Evolutionary conservation across 2,797 vertebrate genomes (phyloP).

Genomic region (Propithecus deckenii): DNA sequence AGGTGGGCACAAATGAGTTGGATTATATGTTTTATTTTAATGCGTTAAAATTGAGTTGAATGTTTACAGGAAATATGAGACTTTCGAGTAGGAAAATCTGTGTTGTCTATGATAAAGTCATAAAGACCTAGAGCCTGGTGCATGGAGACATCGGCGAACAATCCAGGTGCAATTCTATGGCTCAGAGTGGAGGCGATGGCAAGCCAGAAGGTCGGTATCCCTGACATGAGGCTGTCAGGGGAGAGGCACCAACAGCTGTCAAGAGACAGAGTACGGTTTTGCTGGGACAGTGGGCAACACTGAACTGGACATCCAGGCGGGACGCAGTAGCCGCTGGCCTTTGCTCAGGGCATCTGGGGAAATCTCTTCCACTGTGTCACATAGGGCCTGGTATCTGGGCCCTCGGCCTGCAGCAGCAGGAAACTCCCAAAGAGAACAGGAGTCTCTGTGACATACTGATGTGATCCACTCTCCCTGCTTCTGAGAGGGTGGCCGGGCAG

Average conservation of each 20-base stretch:
- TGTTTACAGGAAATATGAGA: neutral
- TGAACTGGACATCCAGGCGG: fast-evolving
- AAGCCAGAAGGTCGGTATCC: neutral
- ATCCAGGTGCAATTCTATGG: fast-evolving
- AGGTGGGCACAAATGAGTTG: neutral
- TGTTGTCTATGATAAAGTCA: neutral
- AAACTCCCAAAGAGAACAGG: neutral
- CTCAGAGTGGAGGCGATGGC: neutral
- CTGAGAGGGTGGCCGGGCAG: neutral
- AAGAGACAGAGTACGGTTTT: too few species aligned
- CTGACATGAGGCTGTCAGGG: fast-evolving
- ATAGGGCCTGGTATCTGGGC: fast-evolving
- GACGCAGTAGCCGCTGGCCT: neutral
- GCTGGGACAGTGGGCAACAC: too few species aligned
- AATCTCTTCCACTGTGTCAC: neutral
- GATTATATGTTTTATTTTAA: neutral
- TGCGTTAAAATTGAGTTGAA: neutral
- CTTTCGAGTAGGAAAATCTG: neutral
- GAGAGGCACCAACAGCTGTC: neutral
- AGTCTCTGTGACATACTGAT: neutral
- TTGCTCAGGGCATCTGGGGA: too few species aligned
- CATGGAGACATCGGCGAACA: too few species aligned
- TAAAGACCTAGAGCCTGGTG: neutral
- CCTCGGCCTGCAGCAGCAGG: too few species aligned
- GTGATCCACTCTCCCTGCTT: neutral